These are phyloP conservation scores for Delia radicum DNA, from an alignment of 1,140 invertebrate genomes.

Conservation along the genomic window DNA sequence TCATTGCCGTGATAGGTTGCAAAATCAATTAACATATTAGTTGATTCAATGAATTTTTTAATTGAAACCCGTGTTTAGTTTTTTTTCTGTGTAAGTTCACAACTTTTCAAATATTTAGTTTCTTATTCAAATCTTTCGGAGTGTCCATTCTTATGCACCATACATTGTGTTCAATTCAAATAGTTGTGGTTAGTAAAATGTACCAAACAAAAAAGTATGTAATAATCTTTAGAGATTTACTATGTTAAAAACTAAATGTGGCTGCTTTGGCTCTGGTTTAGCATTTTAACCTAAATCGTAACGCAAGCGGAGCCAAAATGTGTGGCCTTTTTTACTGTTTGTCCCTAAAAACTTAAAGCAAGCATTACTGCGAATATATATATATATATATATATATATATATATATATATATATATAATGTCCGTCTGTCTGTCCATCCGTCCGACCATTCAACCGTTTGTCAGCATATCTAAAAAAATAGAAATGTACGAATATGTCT, in stretches of 20 bases:
- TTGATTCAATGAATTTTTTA: too few species aligned
- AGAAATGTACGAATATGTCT: neutral
- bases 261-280: neutral
- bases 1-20: too few species aligned
- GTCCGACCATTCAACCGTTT: neutral
- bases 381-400: neutral
- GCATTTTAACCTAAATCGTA: constrained; percentile 13
- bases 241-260: constrained; percentile 17
- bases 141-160: neutral
- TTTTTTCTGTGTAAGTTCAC: too few species aligned
- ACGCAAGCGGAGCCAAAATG: neutral
- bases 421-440: neutral
- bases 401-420: too few species aligned
- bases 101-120: too few species aligned
- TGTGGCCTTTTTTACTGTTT: neutral
- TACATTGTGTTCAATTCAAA: constrained; percentile 2
- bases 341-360: neutral
- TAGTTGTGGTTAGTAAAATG: neutral
- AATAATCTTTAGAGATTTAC: constrained; percentile 16
- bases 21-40: too few species aligned
- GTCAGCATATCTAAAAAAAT: neutral
- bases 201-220: neutral
- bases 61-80: too few species aligned
- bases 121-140: neutral
- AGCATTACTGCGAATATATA: neutral